These are phyloP conservation scores for Buathra laborator DNA, from an alignment of 2,888 invertebrate genomes.

Conservation along the genomic window DNA sequence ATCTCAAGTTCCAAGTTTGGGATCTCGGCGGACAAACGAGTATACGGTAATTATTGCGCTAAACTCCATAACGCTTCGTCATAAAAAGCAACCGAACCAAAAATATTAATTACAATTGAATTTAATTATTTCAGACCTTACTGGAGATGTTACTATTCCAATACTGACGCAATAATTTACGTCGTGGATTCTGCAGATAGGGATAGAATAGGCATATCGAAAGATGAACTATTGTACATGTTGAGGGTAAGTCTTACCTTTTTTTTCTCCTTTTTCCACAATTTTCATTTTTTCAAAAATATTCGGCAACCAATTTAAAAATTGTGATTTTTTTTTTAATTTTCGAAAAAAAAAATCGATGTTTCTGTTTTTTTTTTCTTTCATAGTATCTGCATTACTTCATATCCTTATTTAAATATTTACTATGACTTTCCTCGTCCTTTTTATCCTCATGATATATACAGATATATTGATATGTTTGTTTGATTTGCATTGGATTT, in stretches of 20 bases:
- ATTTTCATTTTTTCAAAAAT: background rate
- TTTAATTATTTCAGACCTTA: slow-evolving; percentile 92
- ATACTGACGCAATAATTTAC: slow-evolving; percentile 99
- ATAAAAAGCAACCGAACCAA: background rate
- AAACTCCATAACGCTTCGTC: background rate
- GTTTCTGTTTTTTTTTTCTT: too few species aligned
- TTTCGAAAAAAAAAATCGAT: too few species aligned
- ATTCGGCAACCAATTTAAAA: background rate
- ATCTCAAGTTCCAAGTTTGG: slow-evolving; percentile 99
- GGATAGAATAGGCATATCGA: slow-evolving; percentile 99
- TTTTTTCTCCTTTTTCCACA: background rate
- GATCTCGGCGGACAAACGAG: slow-evolving; percentile 99
- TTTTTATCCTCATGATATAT: too few species aligned
- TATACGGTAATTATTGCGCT: slow-evolving; percentile 90
- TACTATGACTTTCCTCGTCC: too few species aligned
- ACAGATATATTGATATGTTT: too few species aligned
- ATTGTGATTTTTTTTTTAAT: too few species aligned
- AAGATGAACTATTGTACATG: slow-evolving; percentile 99
- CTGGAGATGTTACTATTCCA: slow-evolving; percentile 99
- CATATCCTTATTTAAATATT: too few species aligned
- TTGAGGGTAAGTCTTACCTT: slow-evolving; percentile 90
- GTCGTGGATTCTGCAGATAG: slow-evolving; percentile 99
- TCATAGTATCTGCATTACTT: too few species aligned
- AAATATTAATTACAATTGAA: background rate
- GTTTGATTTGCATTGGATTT: too few species aligned